Conservation (phyloP, 1,140 invertebrate species). For the Propsilocerus akamusi region DNA sequence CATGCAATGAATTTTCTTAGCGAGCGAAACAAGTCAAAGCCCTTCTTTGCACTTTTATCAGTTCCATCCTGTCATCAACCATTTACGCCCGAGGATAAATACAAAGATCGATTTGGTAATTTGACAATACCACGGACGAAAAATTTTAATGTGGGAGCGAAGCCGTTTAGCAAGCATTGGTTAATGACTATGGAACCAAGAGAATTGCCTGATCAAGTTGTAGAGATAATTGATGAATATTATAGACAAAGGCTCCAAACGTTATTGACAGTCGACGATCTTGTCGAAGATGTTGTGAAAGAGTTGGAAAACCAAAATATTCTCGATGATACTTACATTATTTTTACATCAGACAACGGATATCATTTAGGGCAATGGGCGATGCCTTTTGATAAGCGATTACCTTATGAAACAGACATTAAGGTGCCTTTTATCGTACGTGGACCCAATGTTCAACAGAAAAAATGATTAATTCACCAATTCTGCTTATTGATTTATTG, state of each 20-base stretch:
- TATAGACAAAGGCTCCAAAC: constrained; percentile 56
- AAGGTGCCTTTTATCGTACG: constrained; percentile 59
- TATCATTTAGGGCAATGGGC: constrained; percentile 79
- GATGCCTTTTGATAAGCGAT: constrained; percentile 70
- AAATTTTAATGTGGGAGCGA: constrained; percentile 46
- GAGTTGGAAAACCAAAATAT: constrained; percentile 30
- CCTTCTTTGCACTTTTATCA: constrained; percentile 69
- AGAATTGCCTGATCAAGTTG: constrained; percentile 32
- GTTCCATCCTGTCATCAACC: constrained; percentile 71
- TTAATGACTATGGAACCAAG: constrained; percentile 42
- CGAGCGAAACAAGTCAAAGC: constrained; percentile 19
- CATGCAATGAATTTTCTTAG: too few species aligned
- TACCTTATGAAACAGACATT: constrained; percentile 78
- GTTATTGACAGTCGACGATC: constrained; percentile 68
- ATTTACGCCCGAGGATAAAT: constrained; percentile 57
- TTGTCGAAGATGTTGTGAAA: constrained; percentile 44
- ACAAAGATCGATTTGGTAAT: constrained; percentile 38
- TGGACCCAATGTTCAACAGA: constrained; percentile 44
- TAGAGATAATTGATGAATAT: constrained; percentile 41
- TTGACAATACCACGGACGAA: constrained; percentile 40
- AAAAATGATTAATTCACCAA: constrained; percentile 29
- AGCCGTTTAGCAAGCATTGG: constrained; percentile 52
- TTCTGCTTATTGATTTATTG: constrained; percentile 61
- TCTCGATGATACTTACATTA: constrained; percentile 56
- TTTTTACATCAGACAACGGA: constrained; percentile 78